Evolutionary conservation across 2,797 vertebrate species (phyloP), one percentile per base, ranked within the genome.

Genomic region (Paedocypris micromegethes): DNA sequence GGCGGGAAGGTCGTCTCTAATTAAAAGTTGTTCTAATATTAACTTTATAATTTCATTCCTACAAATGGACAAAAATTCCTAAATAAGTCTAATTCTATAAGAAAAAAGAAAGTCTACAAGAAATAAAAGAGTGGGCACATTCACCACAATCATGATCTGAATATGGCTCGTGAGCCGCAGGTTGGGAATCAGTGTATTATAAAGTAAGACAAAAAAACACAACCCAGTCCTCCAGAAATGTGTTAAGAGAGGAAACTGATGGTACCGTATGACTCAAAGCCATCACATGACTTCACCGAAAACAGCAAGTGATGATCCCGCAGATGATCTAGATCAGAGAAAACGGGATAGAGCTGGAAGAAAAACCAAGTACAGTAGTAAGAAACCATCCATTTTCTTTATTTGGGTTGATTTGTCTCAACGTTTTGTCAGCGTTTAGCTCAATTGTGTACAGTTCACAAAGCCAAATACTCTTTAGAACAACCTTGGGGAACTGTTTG

Each of bases 181-280:
- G 23, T 23, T 23, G 23, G 23, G 23, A 23, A 23, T 23, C 23
- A 23, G 23, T 23, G 23, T 23, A 23, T 23, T 23, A 23, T 23
- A 23, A 1, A 23, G 23, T 23, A 23, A 23, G 23, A 23, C 23
- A 23, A 23, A 23, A 44, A 60, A 8, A 58, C 41, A 6, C 2
- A 49, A 64, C 62, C 43, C 5, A 51, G 38, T 64, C 57, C 37
- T 57, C 49, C 47, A 39, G 23, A 9, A 41, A 54, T 66, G 48
- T 46, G 5, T 37, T 3, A n/a, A 23, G 53, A 7, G 58, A 38
- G 43, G 50, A 3, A 5, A 42, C n/a, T 23, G 23, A 23, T 23
- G 23, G 63, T 56, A 92, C 92, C 92, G 6, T 92, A 93, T 62
- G 91, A 91, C 78, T 93, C 92, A 66, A 89, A 91, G 3, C 91